Base-by-base conservation (phyloP, 2,113 vertebrate species). In the Arvicanthis niloticus region DNA sequence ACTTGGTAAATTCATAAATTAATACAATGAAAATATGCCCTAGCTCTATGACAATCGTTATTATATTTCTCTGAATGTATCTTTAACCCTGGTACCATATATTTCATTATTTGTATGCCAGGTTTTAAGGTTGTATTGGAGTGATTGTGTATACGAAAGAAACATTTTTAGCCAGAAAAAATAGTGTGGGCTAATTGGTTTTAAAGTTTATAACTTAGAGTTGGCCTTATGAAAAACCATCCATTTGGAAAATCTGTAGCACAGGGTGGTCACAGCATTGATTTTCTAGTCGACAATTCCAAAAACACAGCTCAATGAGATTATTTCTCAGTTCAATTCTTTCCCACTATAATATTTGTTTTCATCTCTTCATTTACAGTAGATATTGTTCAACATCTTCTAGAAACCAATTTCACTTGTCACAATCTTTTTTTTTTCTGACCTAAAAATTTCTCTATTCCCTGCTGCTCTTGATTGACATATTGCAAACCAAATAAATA, bases 141-240 rank as follows among this genome's bases (percentile, higher is more conserved):
- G 12, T 76, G 29, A 58, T 17, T 53, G 10, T 48, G 3, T 40
- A 58, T 53, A 37, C 37, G 11, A 94, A 89, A 70, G 22, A 6
- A 53, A 94, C 78, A 73, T 92, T 37, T 37, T 85, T 29, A 42
- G 7, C 7, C 48, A 88, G 84, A 68, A 58, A 89, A 80, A 58
- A 21, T 78, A 56, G 6, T 40, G 3, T 15, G 73, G 21, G 84
- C 72, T 92, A 80, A 86, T 78, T 51, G 31, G 42, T 72, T 86
- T 96, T 89, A 73, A 68, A 93, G 19, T 86, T 93, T 67, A 60
- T 68, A 93, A 68, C 75, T 95, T 80, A 37, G 40, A 93, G 68
- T 88, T 93, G 60, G 22, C 42, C 40, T 31, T 12, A 73, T 65
- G 21, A 56, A 24, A 90, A 87, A 78, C 21, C 8, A 34, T 67